Base-by-base conservation (phyloP, 1,140 invertebrate species). In the Drosophila punjabiensis region DNA sequence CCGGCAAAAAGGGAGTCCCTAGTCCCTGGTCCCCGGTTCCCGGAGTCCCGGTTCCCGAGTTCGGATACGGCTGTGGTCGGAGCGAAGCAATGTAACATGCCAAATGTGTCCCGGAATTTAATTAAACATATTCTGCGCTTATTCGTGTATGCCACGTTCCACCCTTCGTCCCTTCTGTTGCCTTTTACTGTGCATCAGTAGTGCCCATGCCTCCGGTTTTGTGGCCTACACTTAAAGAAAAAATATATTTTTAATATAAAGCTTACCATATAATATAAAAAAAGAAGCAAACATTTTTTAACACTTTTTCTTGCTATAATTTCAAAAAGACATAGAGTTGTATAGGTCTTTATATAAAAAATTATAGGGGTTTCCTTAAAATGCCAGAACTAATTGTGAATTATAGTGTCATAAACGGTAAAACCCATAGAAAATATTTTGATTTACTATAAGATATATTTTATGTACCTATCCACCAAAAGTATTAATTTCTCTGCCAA, bases 41-140 rank as follows among this genome's bases (percentile, higher is more conserved):
- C 2, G 5, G 18, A 16, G 45, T 47, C 10, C 28, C 1, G 24
- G 33, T 33, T 43, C 32, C 58, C 48, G 18, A 56, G 45, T 52
- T 16, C 32, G 30, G 56, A 63, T 67, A 59, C 48, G 84, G 63
- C 71, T 88, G 80, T 83, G 84, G 84, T 78, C 81, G 68, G 73
- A 69, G 47, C 48, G 61, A n/a, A 79, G 81, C 78, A 84, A 88
- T 88, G 85, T 90, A 88, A 90, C 85, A 89, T 89, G 86, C 85
- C 85, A 90, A 88, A 89, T 88, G 85, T 88, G 85, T 89, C 85
- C 85, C 86, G 85, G 85, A 88, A 88, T 88, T 88, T 88, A 88
- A 88, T 88, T 88, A 88, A 88, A 90, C 81, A 90, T 90, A 89
- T 88, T 88, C 86, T 79, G 86, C 85, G 85, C 85, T 90, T 89